Evolutionary conservation across 1,140 invertebrate genomes (phyloP), one percentile per base, ranked within the genome.

Genomic region (Heliconius nattereri): DNA sequence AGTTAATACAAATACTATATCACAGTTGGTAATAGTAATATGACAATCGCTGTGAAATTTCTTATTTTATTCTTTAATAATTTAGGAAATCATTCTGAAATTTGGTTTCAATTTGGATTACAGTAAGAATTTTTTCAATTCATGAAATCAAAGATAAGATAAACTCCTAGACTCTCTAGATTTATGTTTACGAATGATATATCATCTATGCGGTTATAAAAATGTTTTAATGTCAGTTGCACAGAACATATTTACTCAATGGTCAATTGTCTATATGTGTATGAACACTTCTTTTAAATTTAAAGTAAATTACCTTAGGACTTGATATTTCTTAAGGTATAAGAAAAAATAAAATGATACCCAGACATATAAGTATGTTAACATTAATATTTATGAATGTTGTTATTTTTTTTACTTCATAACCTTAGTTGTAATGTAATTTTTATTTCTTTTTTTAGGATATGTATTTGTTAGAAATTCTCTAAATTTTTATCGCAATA

Each of bases 401-500:
- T 57, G 54, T n/a, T 57, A 52, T n/a, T 60, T 29, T 66, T 26
- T 13, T 29, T 60, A 60, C 7, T 23, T 66, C 3, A 26, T 66
- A 66, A 66, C 60, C 60, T 66, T 29, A 66, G n/a, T 66, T 66
- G 16, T 29, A 29, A 66, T 29, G 9, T 9, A 29, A 60, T 26
- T 26, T 66, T 29, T 66, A 26, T 66, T 26, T 29, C 1, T 13
- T 5, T 29, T 60, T 66, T 66, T 0, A 66, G 60, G 60, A 29
- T 66, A 66, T 26, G 26, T 66, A 29, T 26, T n/a, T 66, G 26
- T 66, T 26, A 66, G 60, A 29, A 66, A 66, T 66, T 23, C 60
- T 66, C 26, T 29, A 66, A 23, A 40, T 80, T 74, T 70, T 71
- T 71, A 71, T 37, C 71, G 81, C 75, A 77, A 81, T 57, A 81